Base-by-base conservation (phyloP, 2,113 vertebrate genomes). In the Ceyx cyanopectus region DNA sequence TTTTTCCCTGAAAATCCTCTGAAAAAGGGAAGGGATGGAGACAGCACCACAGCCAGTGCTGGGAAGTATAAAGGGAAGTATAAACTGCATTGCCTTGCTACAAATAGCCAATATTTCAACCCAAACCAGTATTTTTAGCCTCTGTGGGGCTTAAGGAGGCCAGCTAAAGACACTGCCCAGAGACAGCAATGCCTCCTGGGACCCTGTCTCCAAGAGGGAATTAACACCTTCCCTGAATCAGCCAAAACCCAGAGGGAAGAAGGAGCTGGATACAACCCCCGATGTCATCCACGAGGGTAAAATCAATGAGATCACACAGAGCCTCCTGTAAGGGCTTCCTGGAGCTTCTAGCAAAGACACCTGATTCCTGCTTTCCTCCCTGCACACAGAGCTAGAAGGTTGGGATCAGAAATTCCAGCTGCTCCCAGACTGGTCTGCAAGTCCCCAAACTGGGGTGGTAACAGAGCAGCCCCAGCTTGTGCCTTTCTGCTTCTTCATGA, bases 91-190 rank as follows among this genome's bases (percentile, higher is more conserved):
- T 85, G 60, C 72, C 48, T 12, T 53, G 70, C 90, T 78, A 68
- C 89, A 89, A 89, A 87, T 68, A 89, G 94, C 67, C 87, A 78
- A 79, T 14, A 54, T 50, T 86, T 89, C 4, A 90, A 93, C 86
- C 87, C 78, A 45, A 68, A 34, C 2, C 40, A 14, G 70, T 81
- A 87, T 79, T 93, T 92, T 93, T 85, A 94, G 65, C 37, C 15
- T 14, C 54, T 89, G 85, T 69, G 63, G 81, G 73, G 75, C 89
- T 91, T 43, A n/a, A 85, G 2, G 6, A 68, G 15, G 54, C 0
- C 0, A 56, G 85, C 62, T 57, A 8, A 61, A 87, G 91, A 12
- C 14, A 45, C 0, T 79, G 87, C 51, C 68, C 80, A 41, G 83
- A 86, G 83, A 62, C 19, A 68, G 81, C 0, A 5, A 43, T n/a